Base-by-base conservation (phyloP, 2,113 vertebrate species). In the Seriola aureovittata region DNA sequence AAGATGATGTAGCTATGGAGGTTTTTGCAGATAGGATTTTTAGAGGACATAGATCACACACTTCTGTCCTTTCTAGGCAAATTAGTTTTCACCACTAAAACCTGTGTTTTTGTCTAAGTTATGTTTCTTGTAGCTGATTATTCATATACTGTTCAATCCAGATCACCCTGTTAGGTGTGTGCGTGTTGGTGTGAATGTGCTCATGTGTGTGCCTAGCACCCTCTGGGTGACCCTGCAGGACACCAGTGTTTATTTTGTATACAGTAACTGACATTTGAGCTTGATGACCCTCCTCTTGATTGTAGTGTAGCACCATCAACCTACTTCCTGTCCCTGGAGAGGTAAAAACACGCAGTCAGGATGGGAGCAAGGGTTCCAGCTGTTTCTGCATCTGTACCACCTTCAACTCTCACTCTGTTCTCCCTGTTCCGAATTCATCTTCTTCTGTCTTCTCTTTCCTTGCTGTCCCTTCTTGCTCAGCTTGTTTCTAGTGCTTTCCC, bases 261-360 rank as follows among this genome's bases (percentile, higher is more conserved):
- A 93, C 90, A 93, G 80, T 57, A 50, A 69, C 78, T 94, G 92
- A 92, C 93, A 93, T 95, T 93, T 93, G 52, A 84, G 88, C 55
- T 10, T 63, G 76, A 85, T 85, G 77, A 68, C 64, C 72, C 85
- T 90, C 71, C 75, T 81, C 85, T 92, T 84, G 79, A 87, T 89
- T 88, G 86, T 86, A 86, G 75, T 36, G 19, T 86, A 85, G 70
- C 85, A 71, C 78, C 16, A 40, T 79, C 82, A 84, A 86, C 81
- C 80, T 64, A 86, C 85, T 94, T 94, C 91, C 91, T 92, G 76
- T 91, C 81, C 69, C 76, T 32, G 69, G 71, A 80, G 76, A 84
- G 74, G 67, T n/a, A 69, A 79, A 86, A 82, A 89, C 76, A 71
- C 63, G 50, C 84, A 71, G 73, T 79, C 57, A 46, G 72, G 87